Base-by-base conservation (phyloP, 2,888 invertebrate species). In the Caenorhabditis sp. region DNA sequence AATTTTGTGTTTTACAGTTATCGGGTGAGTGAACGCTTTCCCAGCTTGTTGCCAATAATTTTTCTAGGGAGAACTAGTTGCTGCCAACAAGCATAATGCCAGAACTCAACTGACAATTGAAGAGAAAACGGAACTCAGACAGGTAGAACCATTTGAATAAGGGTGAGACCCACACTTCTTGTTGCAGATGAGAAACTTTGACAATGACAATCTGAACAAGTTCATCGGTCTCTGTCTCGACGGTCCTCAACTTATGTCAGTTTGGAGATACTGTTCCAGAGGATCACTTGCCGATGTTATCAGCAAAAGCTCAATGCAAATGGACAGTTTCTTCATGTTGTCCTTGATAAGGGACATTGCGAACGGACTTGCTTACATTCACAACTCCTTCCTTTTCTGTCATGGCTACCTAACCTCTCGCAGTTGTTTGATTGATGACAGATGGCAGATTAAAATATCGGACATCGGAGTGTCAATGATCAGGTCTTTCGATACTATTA, bases 291-390 rank as follows among this genome's bases (percentile, higher is more conserved):
- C 69, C 4, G 69, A 82, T 67, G 79, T 82, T 9, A 82, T 82
- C 15, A 22, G 56, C 58, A 72, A 74, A n/a, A 80, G 82, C 24
- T 80, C 80, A 13, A 74, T 86, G 24, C 80, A 82, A 68, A 87
- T 89, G 84, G 90, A 90, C 70, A 78, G 83, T 8, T 90, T 90
- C 74, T 90, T 90, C 79, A 87, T 89, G 53, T 90, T 83, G 67
- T 89, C 89, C 0, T 67, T 90, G 28, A 85, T 90, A 0, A 65
- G 84, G 20, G 90, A 90, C 64, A 81, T 90, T 18, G 68, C 85
- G 15, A 87, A 89, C 60, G 82, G 82, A 1, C 20, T 82, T 2
- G 37, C 51, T 11, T 82, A 47, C 47, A 70, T 83, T 22, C 83
- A 83, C 44, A 61, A 28, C 47, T 70, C 70, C 0, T 70, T 76